Evolutionary conservation across 2,797 vertebrate genomes (phyloP), one percentile per base, ranked within the genome.

Genomic region (Glossophaga mutica): DNA sequence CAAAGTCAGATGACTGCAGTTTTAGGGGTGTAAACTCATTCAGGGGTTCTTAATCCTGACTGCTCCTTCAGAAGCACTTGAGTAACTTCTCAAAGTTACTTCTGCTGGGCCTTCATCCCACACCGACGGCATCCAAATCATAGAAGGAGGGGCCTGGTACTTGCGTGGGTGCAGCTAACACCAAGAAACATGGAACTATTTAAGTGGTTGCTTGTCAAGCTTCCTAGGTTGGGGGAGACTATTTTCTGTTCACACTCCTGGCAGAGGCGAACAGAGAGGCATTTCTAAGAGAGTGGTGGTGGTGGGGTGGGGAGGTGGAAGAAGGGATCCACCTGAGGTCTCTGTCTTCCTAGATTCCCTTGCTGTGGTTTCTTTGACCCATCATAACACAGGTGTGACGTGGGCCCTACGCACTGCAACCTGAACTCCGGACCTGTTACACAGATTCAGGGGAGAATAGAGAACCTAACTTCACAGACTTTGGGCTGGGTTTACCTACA

Each of bases 291-390:
- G 5, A 15, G 26, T 4, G 9, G 9, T 2, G 9, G 9, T 2
- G 5, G 9, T 32, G 18, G 39, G 12, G 32, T 39, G 39, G 29
- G 8, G 0, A 16, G 55, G 48, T 48, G 29, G 29, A 52, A 14
- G 37, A 39, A 55, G 21, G 24, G 24, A 9, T 9, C 1, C 0
- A 2, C 46, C 48, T 68, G 10, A 15, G 5, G 8, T n/a, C 52
- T 39, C 52, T 29, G 2, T 8, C 34, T 73, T 73, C 34, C 65
- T 71, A 11, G 16, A 9, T 24, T n/a, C 11, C 9, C 70, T 7
- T 0, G 39, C 4, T 42, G 29, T 9, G 39, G 12, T n/a, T 9
- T 65, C 3, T 90, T 0, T 0, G 26, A 26, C 37, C 0, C 0
- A 0, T 92, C 57, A n/a, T 44, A 77, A 37, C 50, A 34, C 1